Base-by-base conservation (phyloP, 2,888 invertebrate genomes). In the Sesamia inferens region DNA sequence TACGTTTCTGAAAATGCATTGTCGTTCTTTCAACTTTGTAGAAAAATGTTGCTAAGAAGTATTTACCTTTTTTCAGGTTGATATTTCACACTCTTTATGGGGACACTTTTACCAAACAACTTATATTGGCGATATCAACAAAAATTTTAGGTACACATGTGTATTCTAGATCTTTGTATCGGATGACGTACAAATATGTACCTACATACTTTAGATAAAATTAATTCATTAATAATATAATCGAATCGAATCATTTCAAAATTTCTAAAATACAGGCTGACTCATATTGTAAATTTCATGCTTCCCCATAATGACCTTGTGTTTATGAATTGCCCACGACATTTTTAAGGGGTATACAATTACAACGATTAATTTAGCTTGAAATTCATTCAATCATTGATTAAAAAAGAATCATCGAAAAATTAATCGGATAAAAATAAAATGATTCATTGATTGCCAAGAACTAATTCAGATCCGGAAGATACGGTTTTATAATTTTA, bases 241-340 rank as follows among this genome's bases (percentile, higher is more conserved):
- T 57, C 16, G 13, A 47, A 57, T 24, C 16, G 16, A 31, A 44
- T 11, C 58, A 13, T 22, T 44, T 44, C 44, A 62, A 61, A 48
- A 42, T 24, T 19, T 5, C 22, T 24, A 66, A 66, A 59, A 61
- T 67, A 74, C 47, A 47, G 51, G 5, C 68, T 48, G 14, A 16
- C 31, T n/a, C 55, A 69, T 69, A 44, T 48, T 57, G 51, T 31
- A 63, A 51, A 44, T 75, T 68, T 42, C 19, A 69, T 31, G 69
- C 6, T 48, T 16, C 19, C 42, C 7, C 14, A 6, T n/a, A 24
- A 22, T 74, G 74, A 74, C 55, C 75, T 57, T 81, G 22, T 76
- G 71, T 69, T 68, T 70, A 72, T 75, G 58, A 63, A 73, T 42
- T 65, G 51, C 63, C 73, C 68, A 19, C 63, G 71, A 71, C 71